Conservation (phyloP, 2,797 vertebrate genomes). For the Artibeus jamaicensis region DNA sequence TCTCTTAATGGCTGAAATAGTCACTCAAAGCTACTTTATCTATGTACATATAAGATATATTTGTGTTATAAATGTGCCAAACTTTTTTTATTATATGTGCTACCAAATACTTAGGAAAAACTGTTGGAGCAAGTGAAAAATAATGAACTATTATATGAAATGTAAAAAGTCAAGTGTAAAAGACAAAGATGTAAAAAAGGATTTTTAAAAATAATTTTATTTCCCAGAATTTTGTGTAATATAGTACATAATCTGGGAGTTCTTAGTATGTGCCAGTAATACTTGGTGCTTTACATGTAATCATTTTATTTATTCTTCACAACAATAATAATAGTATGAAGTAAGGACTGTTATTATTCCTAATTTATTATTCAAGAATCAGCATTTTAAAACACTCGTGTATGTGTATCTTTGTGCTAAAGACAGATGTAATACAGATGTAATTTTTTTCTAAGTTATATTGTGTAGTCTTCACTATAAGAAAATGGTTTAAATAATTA, state of each 20-base stretch:
- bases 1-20: not conserved
- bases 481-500: not conserved
- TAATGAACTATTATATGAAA: not conserved
- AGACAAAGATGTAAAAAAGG: not conserved
- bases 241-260: not conserved
- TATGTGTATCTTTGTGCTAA: not conserved
- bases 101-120: not conserved
- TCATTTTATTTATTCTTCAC: not conserved
- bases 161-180: not conserved
- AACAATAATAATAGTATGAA: not conserved
- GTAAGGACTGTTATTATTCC: not conserved
- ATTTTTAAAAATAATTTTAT: not conserved
- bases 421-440: not conserved
- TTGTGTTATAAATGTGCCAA: not conserved
- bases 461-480: not conserved
- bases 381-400: not conserved
- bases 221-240: not conserved
- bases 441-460: not conserved
- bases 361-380: not conserved
- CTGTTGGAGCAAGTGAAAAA: not conserved
- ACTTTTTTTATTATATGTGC: not conserved
- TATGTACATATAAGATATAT: not conserved
- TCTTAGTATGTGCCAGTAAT: not conserved
- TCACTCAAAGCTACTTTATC: not conserved
- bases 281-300: not conserved